Evolutionary conservation across 2,113 vertebrate species (phyloP).

Genomic region (Elanus axillaris): DNA sequence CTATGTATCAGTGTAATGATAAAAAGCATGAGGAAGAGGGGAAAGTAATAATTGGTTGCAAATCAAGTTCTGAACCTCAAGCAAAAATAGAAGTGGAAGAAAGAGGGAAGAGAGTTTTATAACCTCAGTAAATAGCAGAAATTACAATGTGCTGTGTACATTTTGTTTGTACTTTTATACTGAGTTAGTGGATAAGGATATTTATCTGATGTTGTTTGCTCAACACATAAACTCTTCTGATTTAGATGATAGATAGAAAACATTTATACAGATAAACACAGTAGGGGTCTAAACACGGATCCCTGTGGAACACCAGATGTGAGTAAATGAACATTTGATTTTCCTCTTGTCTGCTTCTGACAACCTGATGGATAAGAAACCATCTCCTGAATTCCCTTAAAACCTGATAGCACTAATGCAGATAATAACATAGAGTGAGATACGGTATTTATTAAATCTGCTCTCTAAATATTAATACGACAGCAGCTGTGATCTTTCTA

Average conservation of each 20-base stretch:
- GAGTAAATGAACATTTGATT: constrained; percentile 77
- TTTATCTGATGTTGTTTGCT: constrained; percentile 55
- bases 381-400: constrained; percentile 75
- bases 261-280: constrained; percentile 79
- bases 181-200: constrained; percentile 1
- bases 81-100: constrained; percentile 20
- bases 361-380: constrained; percentile 79
- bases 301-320: constrained; percentile 73
- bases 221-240: constrained; percentile 68
- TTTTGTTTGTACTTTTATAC: constrained; percentile 10
- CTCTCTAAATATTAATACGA: constrained; percentile 78
- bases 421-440: constrained; percentile 65
- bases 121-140: neutral
- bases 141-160: neutral
- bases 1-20: neutral
- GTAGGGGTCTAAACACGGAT: constrained; percentile 74
- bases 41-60: constrained; percentile 53
- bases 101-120: neutral
- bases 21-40: constrained; percentile 17
- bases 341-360: constrained; percentile 73
- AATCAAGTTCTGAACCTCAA: constrained; percentile 35
- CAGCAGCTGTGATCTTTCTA: constrained; percentile 68
- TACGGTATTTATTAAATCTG: constrained; percentile 74
- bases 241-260: constrained; percentile 80
- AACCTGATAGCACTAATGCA: constrained; percentile 64